Evolutionary conservation across 2,888 invertebrate species (phyloP), one percentile per base, ranked within the genome.

Genomic region (Amphipoea lucens): DNA sequence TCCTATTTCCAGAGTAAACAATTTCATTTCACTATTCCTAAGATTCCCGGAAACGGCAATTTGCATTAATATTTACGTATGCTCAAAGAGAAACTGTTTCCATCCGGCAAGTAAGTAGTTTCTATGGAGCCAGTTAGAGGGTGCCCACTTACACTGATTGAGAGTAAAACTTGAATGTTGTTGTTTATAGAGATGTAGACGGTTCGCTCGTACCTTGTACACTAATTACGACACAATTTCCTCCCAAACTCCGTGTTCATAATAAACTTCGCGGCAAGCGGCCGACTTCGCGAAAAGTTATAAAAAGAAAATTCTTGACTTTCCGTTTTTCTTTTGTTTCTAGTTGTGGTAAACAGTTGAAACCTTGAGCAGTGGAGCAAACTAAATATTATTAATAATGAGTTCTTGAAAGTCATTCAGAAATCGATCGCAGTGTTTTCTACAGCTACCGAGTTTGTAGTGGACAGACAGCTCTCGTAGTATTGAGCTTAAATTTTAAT

Each of bases 241-340:
- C 72, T 29, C 60, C 78, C 66, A 79, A 76, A 77, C 20, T 57
- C 65, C 45, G n/a, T 29, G 57, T 76, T 86, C 81, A 63, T 74
- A 81, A 79, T 83, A 88, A 79, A 65, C 77, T 67, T n/a, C 45
- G 60, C 63, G 63, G 76, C 79, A 78, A 78, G 76, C 69, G 74
- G 76, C 57, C 14, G 40, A 68, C 57, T 65, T 73, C 63, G 54
- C 51, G 36, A 69, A 63, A 67, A 69, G 40, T 75, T 81, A 42
- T 67, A 78, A 67, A 74, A 72, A 76, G 70, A 48, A 72, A 79
- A 68, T 68, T 66, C 60, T 66, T 67, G 48, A 54, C 66, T 79
- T 77, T 71, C 7, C 17, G 7, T 14, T 65, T 57, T 65, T 62
- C 20, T 54, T 62, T 36, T 74, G 14, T 29, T 40, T 29, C 20